phyloP scores from a whole-genome alignment of 2,888 invertebrate genomes.

The Limnephilus marmoratus region DNA sequence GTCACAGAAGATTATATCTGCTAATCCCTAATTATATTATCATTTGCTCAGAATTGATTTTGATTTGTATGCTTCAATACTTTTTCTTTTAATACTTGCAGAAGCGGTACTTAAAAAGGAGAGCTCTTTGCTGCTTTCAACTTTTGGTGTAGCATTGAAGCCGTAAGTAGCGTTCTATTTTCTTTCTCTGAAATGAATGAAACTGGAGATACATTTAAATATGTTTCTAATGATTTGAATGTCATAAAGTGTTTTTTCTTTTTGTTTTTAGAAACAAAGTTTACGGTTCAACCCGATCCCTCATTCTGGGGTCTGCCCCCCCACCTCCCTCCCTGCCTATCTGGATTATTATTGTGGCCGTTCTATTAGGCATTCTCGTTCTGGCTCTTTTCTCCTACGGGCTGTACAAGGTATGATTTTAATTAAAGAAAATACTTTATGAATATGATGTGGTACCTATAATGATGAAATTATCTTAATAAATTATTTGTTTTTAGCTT shows the following conservation, averaged over 20 bases:
- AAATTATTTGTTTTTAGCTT: conserved; percentile 68
- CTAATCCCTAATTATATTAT: background rate
- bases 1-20: background rate
- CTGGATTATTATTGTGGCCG: conserved; percentile 70
- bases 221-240: background rate
- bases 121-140: conserved; percentile 51
- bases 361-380: conserved; percentile 69
- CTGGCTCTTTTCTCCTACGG: conserved; percentile 68
- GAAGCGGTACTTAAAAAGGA: conserved; percentile 53
- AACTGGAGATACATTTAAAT: background rate
- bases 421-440: conserved; percentile 27
- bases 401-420: conserved; percentile 69
- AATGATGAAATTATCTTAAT: background rate
- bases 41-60: background rate
- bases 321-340: conserved; percentile 66
- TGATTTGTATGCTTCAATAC: background rate
- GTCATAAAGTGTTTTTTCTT: background rate
- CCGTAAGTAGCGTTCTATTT: conserved; percentile 16
- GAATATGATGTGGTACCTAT: background rate
- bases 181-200: background rate
- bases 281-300: conserved; percentile 46
- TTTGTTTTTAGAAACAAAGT: conserved; percentile 37
- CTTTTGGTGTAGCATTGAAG: conserved; percentile 42
- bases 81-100: conserved; percentile 33
- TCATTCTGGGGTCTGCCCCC: conserved; percentile 45